These are phyloP conservation scores for Macropus fuliginosus DNA, from an alignment of 2,797 vertebrate species.

Conservation along the genomic window DNA sequence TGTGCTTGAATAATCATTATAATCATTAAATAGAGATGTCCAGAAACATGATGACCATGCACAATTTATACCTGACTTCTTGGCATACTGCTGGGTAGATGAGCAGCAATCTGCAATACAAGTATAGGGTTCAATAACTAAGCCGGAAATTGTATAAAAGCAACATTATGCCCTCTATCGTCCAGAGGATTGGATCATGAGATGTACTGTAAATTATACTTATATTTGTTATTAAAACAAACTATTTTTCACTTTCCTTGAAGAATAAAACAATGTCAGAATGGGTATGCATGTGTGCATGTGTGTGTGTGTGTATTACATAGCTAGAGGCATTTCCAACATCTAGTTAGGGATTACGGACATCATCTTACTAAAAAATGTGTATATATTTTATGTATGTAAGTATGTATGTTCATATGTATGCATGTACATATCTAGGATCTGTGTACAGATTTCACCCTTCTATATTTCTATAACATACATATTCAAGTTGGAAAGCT, in stretches of 20 bases:
- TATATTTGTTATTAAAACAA: conserved; percentile 60
- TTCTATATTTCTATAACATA: conserved; percentile 39
- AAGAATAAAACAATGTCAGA: neutral
- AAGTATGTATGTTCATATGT: no score
- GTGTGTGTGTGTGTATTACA: neutral
- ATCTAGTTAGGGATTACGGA: conserved; percentile 13
- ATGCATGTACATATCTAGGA: neutral
- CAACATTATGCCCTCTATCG: conserved; percentile 62
- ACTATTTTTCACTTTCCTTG: conserved; percentile 53
- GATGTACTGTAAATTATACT: conserved; percentile 48
- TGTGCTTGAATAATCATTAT: conserved; percentile 66
- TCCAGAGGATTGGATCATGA: conserved; percentile 57
- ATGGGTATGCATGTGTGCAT: neutral
- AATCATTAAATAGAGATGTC: conserved; percentile 75
- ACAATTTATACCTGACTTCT: conserved; percentile 74
- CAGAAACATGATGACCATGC: conserved; percentile 66
- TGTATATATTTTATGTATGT: neutral
- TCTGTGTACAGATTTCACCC: neutral
- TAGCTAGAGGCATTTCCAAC: conserved; percentile 27
- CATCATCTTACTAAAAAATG: neutral
- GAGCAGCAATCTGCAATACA: conserved; percentile 62
- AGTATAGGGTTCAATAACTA: conserved; percentile 75
- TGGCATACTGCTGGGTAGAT: conserved; percentile 66
- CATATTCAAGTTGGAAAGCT: neutral
- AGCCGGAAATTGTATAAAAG: conserved; percentile 61